Percentiles rank a stretch among this genome's conserved stretches.
Conservation (phyloP, 2,888 invertebrate species). For the Zygaena filipendulae region DNA sequence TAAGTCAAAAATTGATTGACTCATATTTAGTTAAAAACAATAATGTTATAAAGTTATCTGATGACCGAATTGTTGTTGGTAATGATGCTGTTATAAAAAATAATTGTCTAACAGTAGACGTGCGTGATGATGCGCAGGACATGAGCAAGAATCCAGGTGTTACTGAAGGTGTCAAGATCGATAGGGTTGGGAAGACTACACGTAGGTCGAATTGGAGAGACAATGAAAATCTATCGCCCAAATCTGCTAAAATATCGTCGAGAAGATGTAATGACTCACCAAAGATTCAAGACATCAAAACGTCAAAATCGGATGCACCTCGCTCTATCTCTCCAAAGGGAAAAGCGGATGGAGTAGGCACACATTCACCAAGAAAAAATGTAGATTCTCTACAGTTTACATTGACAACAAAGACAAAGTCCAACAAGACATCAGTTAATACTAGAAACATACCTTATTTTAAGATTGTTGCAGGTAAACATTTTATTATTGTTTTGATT, state of each 20-base stretch:
- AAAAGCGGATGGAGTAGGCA: slow-evolving; percentile 22
- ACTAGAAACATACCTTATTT: slow-evolving; percentile 37
- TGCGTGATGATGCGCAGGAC: slow-evolving; percentile 31
- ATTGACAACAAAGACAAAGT: slow-evolving; percentile 32
- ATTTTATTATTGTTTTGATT: too few species aligned
- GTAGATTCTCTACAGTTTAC: slow-evolving; percentile 35
- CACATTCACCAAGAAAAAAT: slow-evolving; percentile 33
- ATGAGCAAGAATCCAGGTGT: slow-evolving; percentile 48
- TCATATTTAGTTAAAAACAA: slow-evolving; percentile 29
- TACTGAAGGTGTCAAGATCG: slow-evolving; percentile 32
- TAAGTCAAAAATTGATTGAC: slow-evolving; percentile 41
- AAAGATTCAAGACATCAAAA: slow-evolving; percentile 24
- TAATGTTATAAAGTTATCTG: slow-evolving; percentile 22
- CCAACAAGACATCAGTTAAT: slow-evolving; percentile 26
- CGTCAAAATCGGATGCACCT: slow-evolving; percentile 26
- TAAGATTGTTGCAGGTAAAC: slow-evolving; percentile 52
- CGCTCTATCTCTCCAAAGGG: slow-evolving; percentile 23
- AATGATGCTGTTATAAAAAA: slow-evolving; percentile 14
- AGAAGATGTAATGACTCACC: slow-evolving; percentile 23
- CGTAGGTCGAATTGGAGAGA: slow-evolving; percentile 22
- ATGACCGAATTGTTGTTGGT: slow-evolving; percentile 18
- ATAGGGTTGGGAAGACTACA: slow-evolving; percentile 24
- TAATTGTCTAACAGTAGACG: slow-evolving; percentile 15
- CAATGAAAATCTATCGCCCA: slow-evolving; percentile 26
- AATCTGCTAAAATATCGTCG: slow-evolving; percentile 20